Evolutionary conservation across 2,888 invertebrate genomes (phyloP).

Genomic region (Lypha dubia): DNA sequence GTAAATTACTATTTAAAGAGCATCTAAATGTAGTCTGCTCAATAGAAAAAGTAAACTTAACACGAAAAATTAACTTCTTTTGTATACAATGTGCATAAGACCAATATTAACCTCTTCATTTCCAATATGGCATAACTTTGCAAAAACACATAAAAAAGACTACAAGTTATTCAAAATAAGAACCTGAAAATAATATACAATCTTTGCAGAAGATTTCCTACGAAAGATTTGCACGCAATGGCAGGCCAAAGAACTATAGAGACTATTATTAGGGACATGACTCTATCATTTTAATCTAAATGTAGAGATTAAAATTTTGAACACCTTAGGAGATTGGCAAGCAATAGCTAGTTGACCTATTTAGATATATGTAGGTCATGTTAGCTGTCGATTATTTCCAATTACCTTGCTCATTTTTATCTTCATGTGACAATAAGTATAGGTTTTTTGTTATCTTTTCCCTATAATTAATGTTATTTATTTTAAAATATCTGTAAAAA

Average conservation of each 20-base stretch:
- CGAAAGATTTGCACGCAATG: background rate
- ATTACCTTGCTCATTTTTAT: too few relatives aligned
- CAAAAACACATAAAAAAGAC: background rate
- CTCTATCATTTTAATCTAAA: background rate
- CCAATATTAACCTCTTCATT: too few relatives aligned
- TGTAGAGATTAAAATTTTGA: too few relatives aligned
- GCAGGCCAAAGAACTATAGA: background rate
- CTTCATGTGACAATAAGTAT: too few relatives aligned
- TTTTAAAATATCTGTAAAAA: too few relatives aligned
- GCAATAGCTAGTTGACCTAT: too few relatives aligned
- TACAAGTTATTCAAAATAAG: background rate
- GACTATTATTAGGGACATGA: background rate
- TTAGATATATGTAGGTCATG: too few relatives aligned
- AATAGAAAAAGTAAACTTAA: too few relatives aligned
- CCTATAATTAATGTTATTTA: background rate
- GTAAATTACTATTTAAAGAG: background rate
- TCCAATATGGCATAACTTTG: background rate
- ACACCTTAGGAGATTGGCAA: background rate
- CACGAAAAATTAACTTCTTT: too few relatives aligned
- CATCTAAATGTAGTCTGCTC: too few relatives aligned
- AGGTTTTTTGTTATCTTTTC: background rate
- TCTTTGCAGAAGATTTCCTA: background rate
- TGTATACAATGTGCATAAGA: too few relatives aligned
- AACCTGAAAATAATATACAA: slow-evolving; percentile 6
- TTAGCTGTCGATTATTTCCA: too few relatives aligned